phyloP scores from a whole-genome alignment of 2,888 invertebrate species.

The Scaptodrosophila latifasciaeformis region DNA sequence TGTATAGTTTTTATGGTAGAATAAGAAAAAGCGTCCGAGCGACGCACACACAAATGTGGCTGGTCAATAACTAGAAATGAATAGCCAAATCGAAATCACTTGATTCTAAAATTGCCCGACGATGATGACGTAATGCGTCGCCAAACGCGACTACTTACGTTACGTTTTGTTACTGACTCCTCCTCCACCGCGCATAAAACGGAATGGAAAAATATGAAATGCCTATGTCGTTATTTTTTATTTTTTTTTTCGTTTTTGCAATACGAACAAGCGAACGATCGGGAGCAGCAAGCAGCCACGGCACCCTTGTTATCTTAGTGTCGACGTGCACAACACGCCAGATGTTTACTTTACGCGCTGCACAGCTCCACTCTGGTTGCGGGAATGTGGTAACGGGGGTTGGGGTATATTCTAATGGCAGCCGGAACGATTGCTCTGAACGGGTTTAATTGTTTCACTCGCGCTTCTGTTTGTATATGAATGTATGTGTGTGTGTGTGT shows the following conservation, averaged over 20 bases:
- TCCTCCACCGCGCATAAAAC: no score
- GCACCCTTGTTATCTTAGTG: conserved; percentile 9
- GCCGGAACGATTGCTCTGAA: not conserved
- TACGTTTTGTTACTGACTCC: conserved; percentile 22
- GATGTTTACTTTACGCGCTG: conserved; percentile 48
- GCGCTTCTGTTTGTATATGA: conserved; percentile 14
- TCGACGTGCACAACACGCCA: conserved; percentile 27
- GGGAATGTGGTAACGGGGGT: not conserved
- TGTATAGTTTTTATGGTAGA: not conserved
- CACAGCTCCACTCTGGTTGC: conserved; percentile 14
- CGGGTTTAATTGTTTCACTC: conserved; percentile 3
- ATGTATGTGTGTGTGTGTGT: conserved; percentile 4
- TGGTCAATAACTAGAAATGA: conserved; percentile 34
- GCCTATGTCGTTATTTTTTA: not conserved
- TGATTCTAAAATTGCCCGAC: conserved; percentile 30
- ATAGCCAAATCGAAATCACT: conserved; percentile 50
- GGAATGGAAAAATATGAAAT: not conserved
- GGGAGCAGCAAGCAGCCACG: not conserved
- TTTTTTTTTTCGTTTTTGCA: no score
- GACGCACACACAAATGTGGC: conserved; percentile 12
- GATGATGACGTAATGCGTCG: conserved; percentile 58
- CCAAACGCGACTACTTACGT: conserved; percentile 36
- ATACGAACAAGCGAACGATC: not conserved
- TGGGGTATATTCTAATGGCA: not conserved
- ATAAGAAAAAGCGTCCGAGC: conserved; percentile 18